Percentiles rank a stretch among this genome's conserved stretches.
Evolutionary conservation across 2,797 vertebrate genomes (phyloP).

Genomic region (Gadopsis bispinosus): DNA sequence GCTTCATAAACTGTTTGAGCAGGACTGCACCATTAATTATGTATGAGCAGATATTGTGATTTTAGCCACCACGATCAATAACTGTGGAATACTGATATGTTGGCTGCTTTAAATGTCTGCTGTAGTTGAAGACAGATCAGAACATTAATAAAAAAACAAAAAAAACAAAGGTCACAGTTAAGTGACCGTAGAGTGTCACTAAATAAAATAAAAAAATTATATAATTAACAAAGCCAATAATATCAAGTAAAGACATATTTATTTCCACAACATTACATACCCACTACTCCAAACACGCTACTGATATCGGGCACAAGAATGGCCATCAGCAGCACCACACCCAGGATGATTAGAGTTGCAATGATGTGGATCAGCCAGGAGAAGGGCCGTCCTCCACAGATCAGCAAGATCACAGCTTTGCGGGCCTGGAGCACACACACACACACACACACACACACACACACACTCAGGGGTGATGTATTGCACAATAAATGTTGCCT

Average conservation of each 20-base stretch:
- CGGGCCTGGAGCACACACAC: slow-evolving; percentile 85
- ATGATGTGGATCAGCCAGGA: slow-evolving; percentile 88
- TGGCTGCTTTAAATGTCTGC: slow-evolving; percentile 33
- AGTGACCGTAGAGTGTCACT: neutral
- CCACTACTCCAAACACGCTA: slow-evolving; percentile 93
- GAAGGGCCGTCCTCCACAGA: slow-evolving; percentile 84
- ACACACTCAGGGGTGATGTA: too few relatives aligned
- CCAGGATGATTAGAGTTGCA: slow-evolving; percentile 86
- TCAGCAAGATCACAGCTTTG: slow-evolving; percentile 88
- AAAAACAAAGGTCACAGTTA: neutral
- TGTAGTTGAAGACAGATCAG: slow-evolving; percentile 4
- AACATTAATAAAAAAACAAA: neutral
- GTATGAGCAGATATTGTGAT: slow-evolving; percentile 45
- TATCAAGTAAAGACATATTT: neutral
- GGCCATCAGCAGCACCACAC: slow-evolving; percentile 88
- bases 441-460: too few relatives aligned
- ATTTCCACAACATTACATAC: slow-evolving; percentile 79
- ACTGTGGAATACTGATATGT: slow-evolving; percentile 37
- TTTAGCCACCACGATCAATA: slow-evolving; percentile 56
- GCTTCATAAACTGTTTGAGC: slow-evolving; percentile 47
- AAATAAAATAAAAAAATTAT: neutral
- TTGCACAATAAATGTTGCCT: too few relatives aligned
- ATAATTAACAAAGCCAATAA: slow-evolving; percentile 3
- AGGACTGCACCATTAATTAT: slow-evolving; percentile 61
- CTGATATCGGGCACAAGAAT: slow-evolving; percentile 94